phyloP scores from a whole-genome alignment of 2,888 invertebrate genomes.

The Cephus pygmeus region DNA sequence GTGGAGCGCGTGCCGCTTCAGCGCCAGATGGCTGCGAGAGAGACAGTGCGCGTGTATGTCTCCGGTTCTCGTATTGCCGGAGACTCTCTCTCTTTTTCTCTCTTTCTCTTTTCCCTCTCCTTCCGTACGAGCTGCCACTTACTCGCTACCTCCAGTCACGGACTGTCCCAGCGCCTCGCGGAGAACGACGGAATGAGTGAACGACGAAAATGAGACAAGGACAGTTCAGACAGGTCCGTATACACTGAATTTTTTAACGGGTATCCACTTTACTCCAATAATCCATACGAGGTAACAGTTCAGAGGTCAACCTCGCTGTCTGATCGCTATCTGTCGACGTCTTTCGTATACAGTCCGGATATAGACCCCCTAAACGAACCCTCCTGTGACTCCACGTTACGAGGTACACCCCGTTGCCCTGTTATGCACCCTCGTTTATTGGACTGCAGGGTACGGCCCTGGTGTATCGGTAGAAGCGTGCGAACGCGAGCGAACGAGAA shows the following conservation, averaged over 20 bases:
- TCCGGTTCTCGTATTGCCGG: not conserved
- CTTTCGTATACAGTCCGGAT: not conserved
- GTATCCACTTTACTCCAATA: not conserved
- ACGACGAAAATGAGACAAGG: conserved; percentile 1
- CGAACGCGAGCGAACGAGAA: not conserved
- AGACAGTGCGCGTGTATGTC: not conserved
- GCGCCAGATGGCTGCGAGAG: conserved; percentile 33
- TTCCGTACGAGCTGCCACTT: not conserved
- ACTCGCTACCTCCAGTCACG: not conserved
- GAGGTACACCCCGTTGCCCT: not conserved
- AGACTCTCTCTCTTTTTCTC: not conserved
- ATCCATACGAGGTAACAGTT: not conserved
- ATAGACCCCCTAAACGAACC: not conserved
- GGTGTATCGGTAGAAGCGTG: not conserved
- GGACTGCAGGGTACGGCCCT: not conserved
- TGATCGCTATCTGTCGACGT: not conserved
- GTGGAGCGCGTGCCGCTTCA: conserved; percentile 32
- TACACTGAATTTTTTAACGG: not conserved
- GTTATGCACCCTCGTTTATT: not conserved
- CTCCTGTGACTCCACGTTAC: not conserved
- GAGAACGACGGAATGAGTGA: not conserved
- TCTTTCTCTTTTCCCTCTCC: not conserved
- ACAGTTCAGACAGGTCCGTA: not conserved
- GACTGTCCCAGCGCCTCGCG: not conserved
- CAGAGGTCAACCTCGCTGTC: not conserved